Base-by-base conservation (phyloP, 1,140 invertebrate species). In the Eumaeus atala region DNA sequence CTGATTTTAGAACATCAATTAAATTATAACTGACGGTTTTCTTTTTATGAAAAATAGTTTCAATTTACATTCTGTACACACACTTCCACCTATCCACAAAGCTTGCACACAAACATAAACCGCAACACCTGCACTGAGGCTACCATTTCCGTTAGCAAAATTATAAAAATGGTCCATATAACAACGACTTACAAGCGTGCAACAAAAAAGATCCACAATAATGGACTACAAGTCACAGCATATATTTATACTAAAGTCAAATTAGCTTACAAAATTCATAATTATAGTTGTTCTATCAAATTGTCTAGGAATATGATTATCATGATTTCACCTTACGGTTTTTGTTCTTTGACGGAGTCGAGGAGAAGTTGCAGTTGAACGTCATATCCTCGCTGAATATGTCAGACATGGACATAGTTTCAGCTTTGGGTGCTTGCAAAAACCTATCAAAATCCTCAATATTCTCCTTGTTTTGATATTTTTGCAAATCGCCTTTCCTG, bases 321-420 rank as follows among this genome's bases (percentile, higher is more conserved):
- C 28, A 44, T 16, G 62, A 74, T 62, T 74, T 70, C 12, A 74
- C 56, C 62, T 72, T 78, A 6, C 76, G 73, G 7, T 69, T 62
- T 47, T 84, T 84, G 59, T 71, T 87, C 61, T 87, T 87, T 1
- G 84, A 88, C 4, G 87, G 87, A 8, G 87, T 88, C 0, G 87
- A 88, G 6, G 87, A 87, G 54, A 82, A 88, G 58, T 87, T 87
- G 59, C 80, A 86, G 49, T 84, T 84, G 48, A 87, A 81, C 0
- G 81, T 80, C 71, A 88, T 72, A 47, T 88, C 85, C 9, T 87
- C 85, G 0, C 70, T 66, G 49, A 87, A 86, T 40, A 83, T 75
- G 11, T 88, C 87, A 3, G 87, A 87, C 70, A 88, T 80, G 0
- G 82, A 87, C 73, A 84, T 76, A 1, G 81, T 68, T 8, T 84